Base-by-base conservation (phyloP, 2,888 invertebrate species). In the Diachrysia chrysitis region DNA sequence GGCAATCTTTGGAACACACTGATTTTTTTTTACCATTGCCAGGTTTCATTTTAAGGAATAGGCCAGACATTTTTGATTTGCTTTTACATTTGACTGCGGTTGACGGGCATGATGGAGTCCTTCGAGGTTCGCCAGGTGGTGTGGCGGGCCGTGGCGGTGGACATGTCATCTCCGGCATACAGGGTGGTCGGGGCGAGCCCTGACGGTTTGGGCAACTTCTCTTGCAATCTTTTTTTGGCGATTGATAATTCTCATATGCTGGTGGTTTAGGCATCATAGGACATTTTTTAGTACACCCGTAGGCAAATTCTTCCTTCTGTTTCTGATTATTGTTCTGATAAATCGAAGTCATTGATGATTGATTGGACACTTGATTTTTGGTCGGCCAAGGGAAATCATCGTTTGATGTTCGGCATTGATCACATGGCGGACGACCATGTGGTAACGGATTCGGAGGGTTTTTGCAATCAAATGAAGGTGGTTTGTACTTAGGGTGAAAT, bases 31-130 rank as follows among this genome's bases (percentile, higher is more conserved):
- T 73, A 37, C 1, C 9, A 10, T 10, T 12, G 12, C 21, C 19
- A 3, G 90, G 89, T 59, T 78, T 76, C 72, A 85, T 87, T 83
- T 84, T 90, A 0, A 92, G 74, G 69, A 73, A 80, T 9, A 90
- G 42, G 0, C 90, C 90, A 2, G 84, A 74, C 19, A 81, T 46
- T 73, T 79, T 86, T 12, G 76, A 59, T 53, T 69, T 75, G 48
- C 56, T 73, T 63, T n/a, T 62, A 17, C 2, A 4, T 54, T 23
- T 12, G 10, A 2, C 14, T 14, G 17, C 23, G 32, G 48, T 35
- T 35, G 69, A 66, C 48, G 55, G 64, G 57, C 32, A 32, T 10
- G 59, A 54, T 6, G 71, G 51, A 19, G 56, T 12, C 69, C 61
- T 58, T 46, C 17, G 32, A n/a, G 58, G 56, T 54, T 29, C 17